phyloP scores from a whole-genome alignment of 2,888 invertebrate species.

The Epsilonema sp. region DNA sequence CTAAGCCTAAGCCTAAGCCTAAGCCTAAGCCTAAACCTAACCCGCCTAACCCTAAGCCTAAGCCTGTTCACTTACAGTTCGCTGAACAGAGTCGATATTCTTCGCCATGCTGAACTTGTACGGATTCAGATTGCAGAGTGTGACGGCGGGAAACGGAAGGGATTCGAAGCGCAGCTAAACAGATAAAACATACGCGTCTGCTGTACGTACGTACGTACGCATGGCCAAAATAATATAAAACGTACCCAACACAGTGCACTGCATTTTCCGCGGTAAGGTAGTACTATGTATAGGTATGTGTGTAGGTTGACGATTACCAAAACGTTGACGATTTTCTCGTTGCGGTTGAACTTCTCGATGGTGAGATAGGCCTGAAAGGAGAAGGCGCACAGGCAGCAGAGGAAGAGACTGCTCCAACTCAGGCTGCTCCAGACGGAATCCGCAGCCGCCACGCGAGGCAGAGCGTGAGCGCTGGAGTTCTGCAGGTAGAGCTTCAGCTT shows the following conservation, averaged over 20 bases:
- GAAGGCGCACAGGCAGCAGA: constrained; percentile 19
- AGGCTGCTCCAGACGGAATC: background rate
- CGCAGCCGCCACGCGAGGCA: background rate
- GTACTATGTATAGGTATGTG: too few species aligned
- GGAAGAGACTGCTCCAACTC: constrained; percentile 19
- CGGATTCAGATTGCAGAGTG: background rate
- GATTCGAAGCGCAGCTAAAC: background rate
- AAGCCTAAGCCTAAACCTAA: too few species aligned
- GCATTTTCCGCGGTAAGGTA: too few species aligned
- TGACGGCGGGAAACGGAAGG: background rate
- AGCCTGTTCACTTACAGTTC: background rate
- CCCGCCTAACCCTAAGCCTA: too few species aligned
- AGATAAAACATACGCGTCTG: too few species aligned
- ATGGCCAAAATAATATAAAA: too few species aligned
- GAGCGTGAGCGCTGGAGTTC: background rate
- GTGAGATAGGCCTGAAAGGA: constrained; percentile 21
- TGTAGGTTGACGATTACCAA: too few species aligned
- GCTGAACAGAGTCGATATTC: background rate
- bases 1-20: too few species aligned
- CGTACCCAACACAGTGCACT: too few species aligned
- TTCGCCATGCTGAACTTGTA: background rate
- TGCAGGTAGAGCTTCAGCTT: background rate
- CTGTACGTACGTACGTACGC: too few species aligned
- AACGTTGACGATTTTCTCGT: constrained; percentile 26
- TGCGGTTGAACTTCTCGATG: constrained; percentile 19